These are phyloP conservation scores for Heterotis niloticus DNA, from an alignment of 2,113 vertebrate genomes.

Conservation along the genomic window DNA sequence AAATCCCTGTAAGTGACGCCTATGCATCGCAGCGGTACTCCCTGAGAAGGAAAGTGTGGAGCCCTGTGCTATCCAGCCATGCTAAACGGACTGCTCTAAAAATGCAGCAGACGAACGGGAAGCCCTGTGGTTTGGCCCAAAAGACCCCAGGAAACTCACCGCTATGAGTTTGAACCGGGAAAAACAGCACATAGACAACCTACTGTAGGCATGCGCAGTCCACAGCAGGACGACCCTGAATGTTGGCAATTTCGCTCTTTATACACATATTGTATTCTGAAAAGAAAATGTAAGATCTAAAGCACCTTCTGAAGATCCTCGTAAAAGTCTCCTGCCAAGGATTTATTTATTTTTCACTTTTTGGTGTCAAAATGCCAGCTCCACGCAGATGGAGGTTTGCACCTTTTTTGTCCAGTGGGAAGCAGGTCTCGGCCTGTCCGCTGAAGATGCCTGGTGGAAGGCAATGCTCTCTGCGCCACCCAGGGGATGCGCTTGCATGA, in stretches of 20 bases:
- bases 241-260: background rate
- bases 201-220: background rate
- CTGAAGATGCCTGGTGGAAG: background rate
- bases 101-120: background rate
- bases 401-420: background rate
- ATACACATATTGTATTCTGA: background rate
- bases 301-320: background rate
- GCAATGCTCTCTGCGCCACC: constrained; percentile 8
- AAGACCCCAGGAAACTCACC: constrained; percentile 24
- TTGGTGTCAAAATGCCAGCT: too few relatives aligned
- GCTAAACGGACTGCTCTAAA: constrained; percentile 10
- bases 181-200: constrained; percentile 26
- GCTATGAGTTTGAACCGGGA: constrained; percentile 33
- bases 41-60: constrained; percentile 39
- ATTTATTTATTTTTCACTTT: too few relatives aligned
- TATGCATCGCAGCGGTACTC: constrained; percentile 18
- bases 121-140: background rate
- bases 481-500: too few relatives aligned
- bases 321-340: background rate
- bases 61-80: background rate
- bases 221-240: background rate
- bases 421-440: background rate
- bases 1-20: constrained; percentile 32
- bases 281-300: background rate
- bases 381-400: background rate